Base-by-base conservation (phyloP, 2,888 invertebrate genomes). In the Acronicta aceris region DNA sequence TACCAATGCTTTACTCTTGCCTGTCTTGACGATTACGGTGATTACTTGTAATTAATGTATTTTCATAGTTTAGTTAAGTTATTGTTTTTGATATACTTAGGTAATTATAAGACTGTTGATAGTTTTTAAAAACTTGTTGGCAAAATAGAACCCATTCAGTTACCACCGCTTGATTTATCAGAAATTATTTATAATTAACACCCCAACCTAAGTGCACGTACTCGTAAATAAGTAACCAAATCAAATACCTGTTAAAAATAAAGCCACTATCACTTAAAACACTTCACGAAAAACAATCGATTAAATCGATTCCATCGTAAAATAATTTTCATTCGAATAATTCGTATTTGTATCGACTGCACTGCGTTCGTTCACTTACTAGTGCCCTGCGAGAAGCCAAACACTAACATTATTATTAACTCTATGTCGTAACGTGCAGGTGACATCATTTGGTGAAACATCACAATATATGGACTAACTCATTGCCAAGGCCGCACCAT, bases 361-460 rank as follows among this genome's bases (percentile, higher is more conserved):
- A 71, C 76, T 67, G 74, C 84, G 82, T 72, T 76, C 81, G 81
- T 81, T 81, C 85, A 86, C 81, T 81, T 75, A 83, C 86, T 81
- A 86, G 78, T 85, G 88, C 83, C 85, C 87, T 79, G 86, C 75
- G 76, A 75, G 87, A 86, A 90, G 90, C 90, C 91, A 91, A 91
- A 82, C 84, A 81, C 82, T 81, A 77, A 78, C 82, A 84, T 84
- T 91, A 92, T 91, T 90, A 90, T 90, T 90, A 91, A 89, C 87
- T 74, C 79, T 71, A 78, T 92, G 87, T 87, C 87, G 90, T 87
- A 92, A 91, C 82, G 71, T 78, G 33, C 69, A 76, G 83, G 82
- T 93, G 92, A 93, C 90, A 90, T 93, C 92, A 93, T 82, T 83
- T 79, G 79, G 82, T 81, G 85, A 87, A 85, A 82, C 81, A 84